These are phyloP conservation scores for Paracyprichromis sp. DNA, from an alignment of 2,113 vertebrate species.

Conservation along the genomic window DNA sequence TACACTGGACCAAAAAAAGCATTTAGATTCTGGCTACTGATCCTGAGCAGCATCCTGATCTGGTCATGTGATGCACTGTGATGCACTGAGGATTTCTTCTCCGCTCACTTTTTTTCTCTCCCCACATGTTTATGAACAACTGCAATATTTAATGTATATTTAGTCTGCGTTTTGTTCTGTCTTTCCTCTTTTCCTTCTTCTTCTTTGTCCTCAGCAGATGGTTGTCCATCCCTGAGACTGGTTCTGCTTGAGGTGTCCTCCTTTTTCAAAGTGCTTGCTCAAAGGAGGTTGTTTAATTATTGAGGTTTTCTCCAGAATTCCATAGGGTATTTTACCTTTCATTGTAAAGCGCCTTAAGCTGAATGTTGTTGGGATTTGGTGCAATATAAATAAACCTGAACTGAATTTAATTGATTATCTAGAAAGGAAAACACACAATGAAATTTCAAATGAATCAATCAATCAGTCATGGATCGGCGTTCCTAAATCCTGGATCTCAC, in stretches of 20 bases:
- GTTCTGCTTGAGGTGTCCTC: neutral
- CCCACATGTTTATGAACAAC: accelerated
- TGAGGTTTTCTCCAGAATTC: neutral
- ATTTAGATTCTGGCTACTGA: neutral
- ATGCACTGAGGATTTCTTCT: neutral
- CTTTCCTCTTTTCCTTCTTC: neutral
- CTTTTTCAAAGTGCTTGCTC: neutral
- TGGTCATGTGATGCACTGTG: neutral
- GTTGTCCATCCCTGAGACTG: neutral
- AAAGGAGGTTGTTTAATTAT: neutral
- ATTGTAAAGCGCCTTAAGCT: accelerated
- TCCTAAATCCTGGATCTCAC: neutral
- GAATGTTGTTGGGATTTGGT: neutral
- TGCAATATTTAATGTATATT: accelerated
- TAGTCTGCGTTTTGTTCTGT: neutral
- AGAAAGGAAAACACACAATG: neutral
- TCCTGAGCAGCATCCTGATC: neutral
- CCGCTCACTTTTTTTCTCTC: neutral
- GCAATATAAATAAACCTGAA: neutral
- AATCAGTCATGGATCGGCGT: accelerated
- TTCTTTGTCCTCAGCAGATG: neutral
- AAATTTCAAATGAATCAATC: neutral
- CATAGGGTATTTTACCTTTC: accelerated
- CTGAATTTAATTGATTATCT: neutral
- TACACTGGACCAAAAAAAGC: neutral